Percentiles rank a stretch among this genome's conserved stretches.
Evolutionary conservation across 2,113 vertebrate genomes (phyloP).

Genomic region (Pithys albifrons): DNA sequence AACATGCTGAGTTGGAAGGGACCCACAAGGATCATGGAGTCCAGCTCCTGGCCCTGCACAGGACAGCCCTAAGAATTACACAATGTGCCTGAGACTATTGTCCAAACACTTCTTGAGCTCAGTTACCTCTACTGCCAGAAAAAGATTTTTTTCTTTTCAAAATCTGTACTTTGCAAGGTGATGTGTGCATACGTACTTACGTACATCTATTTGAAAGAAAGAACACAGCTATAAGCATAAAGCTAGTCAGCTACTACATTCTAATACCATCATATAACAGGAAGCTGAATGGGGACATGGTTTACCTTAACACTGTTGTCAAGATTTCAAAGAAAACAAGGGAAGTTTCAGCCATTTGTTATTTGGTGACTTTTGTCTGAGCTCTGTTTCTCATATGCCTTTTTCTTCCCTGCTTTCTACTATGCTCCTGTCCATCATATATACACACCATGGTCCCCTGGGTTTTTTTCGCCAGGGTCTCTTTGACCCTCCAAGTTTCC

Average conservation of each 20-base stretch:
- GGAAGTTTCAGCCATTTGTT: not conserved
- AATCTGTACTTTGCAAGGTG: not conserved
- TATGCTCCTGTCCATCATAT: not conserved
- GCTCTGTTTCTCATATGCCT: not conserved
- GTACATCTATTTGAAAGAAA: not conserved
- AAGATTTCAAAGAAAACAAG: not conserved
- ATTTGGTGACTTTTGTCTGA: not conserved
- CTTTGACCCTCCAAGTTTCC: not conserved
- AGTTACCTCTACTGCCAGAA: not conserved
- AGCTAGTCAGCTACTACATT: not conserved
- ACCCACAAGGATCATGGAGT: no score
- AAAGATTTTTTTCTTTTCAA: fast-evolving
- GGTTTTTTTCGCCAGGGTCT: not conserved
- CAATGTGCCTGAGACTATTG: not conserved
- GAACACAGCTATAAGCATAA: not conserved
- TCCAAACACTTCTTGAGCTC: not conserved
- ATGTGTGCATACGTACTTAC: not conserved
- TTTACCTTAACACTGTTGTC: not conserved
- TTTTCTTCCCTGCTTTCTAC: not conserved
- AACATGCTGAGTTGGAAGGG: not conserved
- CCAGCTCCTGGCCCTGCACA: not conserved
- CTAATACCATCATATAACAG: not conserved
- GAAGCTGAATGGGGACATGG: not conserved
- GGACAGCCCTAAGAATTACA: not conserved
- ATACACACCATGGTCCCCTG: not conserved